Evolutionary conservation across 2,888 invertebrate species (phyloP).

Genomic region (Pollenia angustigena): DNA sequence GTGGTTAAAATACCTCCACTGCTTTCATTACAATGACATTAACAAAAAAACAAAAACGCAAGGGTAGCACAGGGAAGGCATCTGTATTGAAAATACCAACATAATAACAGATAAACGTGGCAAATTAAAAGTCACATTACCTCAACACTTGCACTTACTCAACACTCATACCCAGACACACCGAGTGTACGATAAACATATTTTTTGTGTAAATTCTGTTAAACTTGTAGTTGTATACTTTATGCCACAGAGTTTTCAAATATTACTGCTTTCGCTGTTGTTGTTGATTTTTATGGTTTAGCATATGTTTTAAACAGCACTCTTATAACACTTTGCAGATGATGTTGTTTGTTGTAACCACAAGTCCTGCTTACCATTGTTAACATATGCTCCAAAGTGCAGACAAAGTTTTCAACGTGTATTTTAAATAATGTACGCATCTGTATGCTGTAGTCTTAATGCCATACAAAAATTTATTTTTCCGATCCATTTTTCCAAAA

Average conservation of each 20-base stretch:
- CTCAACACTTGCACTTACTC: constrained; percentile 58
- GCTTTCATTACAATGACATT: constrained; percentile 55
- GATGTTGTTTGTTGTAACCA: constrained; percentile 57
- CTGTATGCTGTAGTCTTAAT: constrained; percentile 46
- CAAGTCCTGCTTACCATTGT: constrained; percentile 65
- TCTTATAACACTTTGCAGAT: constrained; percentile 32
- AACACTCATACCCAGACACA: constrained; percentile 12
- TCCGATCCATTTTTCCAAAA: not conserved
- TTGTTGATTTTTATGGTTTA: constrained; percentile 55
- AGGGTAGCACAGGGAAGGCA: not conserved
- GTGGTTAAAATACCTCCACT: constrained; percentile 58
- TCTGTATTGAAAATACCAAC: constrained; percentile 11
- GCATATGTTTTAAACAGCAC: constrained; percentile 65
- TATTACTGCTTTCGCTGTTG: not conserved
- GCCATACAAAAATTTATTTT: constrained; percentile 20
- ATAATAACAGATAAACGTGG: constrained; percentile 52
- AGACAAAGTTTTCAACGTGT: constrained; percentile 68
- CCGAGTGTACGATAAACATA: constrained; percentile 11
- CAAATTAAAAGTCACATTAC: constrained; percentile 66
- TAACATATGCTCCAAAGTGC: constrained; percentile 63
- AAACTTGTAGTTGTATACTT: constrained; percentile 40
- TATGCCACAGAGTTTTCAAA: constrained; percentile 14
- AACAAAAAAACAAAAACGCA: constrained; percentile 18
- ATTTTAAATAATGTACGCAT: constrained; percentile 68
- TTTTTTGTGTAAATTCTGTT: constrained; percentile 36